Conservation (phyloP, 1,140 invertebrate genomes). For the Nymphalis io region DNA sequence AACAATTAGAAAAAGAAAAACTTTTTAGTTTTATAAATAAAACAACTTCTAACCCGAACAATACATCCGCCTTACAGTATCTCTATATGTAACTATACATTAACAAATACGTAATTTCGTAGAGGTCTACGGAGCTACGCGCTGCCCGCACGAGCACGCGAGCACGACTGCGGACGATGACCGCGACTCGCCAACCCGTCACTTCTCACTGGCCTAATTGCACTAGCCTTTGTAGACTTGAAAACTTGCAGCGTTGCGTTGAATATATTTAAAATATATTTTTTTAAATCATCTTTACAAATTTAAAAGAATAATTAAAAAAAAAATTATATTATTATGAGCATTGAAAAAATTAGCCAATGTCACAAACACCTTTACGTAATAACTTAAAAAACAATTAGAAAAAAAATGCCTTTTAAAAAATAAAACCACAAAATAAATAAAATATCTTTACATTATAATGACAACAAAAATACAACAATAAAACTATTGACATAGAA, state of each 20-base stretch:
- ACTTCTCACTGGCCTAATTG: slow-evolving; percentile 28
- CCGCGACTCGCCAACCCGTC: slow-evolving; percentile 33
- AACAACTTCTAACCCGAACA: background rate
- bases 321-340: no score
- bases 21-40: background rate
- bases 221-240: slow-evolving; percentile 13
- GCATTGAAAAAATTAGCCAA: no score
- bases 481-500: background rate
- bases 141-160: slow-evolving; percentile 9
- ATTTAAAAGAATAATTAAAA: no score
- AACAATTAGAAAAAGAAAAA: no score
- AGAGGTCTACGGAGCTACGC: slow-evolving; percentile 37
- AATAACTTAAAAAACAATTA: no score
- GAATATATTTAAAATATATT: background rate
- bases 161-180: slow-evolving; percentile 40
- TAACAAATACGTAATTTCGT: slow-evolving; percentile 8
- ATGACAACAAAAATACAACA: background rate
- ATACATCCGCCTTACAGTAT: background rate
- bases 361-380: no score
- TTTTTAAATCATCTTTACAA: no score
- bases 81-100: background rate
- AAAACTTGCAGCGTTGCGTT: slow-evolving; percentile 1
- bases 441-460: background rate
- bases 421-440: background rate
- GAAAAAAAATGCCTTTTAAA: no score